These are phyloP conservation scores for Mesocricetus auratus DNA, from an alignment of 2,113 vertebrate genomes.

Conservation along the genomic window DNA sequence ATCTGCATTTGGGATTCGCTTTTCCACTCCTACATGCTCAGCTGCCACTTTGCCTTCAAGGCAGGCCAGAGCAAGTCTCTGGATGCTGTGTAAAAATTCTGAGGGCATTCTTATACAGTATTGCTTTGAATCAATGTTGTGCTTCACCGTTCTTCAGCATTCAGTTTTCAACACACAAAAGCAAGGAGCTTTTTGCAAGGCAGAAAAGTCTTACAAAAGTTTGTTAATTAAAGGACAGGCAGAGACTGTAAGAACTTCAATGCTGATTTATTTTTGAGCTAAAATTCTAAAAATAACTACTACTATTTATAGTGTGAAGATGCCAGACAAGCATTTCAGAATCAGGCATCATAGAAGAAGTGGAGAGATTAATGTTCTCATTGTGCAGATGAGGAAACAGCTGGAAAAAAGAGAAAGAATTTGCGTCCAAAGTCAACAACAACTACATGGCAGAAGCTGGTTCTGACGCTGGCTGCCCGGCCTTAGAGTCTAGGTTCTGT, in stretches of 20 bases:
- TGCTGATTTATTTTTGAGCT: neutral
- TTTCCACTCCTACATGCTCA: neutral
- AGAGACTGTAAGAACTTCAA: neutral
- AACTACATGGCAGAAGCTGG: neutral
- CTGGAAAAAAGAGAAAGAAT: neutral
- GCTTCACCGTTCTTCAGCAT: neutral
- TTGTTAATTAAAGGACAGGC: neutral
- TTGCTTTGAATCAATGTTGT: neutral
- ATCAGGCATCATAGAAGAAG: neutral
- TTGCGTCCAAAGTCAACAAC: neutral
- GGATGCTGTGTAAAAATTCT: accelerated
- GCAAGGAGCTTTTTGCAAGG: neutral
- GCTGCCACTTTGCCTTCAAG: neutral
- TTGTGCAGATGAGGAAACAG: neutral
- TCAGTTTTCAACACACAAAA: neutral
- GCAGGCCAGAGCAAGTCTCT: neutral
- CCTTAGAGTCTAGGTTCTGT: neutral
- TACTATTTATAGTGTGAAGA: neutral
- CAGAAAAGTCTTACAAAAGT: neutral
- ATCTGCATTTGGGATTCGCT: neutral
- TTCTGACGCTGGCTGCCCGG: neutral
- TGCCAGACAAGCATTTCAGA: neutral
- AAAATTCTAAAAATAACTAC: neutral
- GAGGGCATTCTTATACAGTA: neutral
- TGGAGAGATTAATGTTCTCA: neutral